Conservation (phyloP, 2,113 vertebrate species). For the Microcebus tavaratra region DNA sequence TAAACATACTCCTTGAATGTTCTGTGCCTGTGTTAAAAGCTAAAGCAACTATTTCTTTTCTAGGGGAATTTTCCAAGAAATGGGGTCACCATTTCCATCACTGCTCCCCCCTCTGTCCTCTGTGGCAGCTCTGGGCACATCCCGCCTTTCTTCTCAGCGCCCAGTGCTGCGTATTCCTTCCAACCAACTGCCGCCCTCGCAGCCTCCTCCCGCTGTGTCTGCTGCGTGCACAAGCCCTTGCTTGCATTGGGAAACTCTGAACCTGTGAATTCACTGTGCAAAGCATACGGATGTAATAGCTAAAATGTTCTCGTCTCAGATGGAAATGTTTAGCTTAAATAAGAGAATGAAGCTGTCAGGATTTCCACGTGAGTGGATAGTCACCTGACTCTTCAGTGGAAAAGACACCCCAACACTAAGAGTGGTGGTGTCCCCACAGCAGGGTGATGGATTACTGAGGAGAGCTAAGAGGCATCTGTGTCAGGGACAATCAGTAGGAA, state of each 20-base stretch:
- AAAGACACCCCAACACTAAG: background rate
- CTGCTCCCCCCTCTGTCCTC: background rate
- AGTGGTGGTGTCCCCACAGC: background rate
- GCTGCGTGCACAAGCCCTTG: background rate
- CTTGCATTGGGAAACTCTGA: background rate
- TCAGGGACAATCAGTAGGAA: background rate
- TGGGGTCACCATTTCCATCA: accelerated
- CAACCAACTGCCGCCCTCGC: background rate
- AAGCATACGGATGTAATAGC: background rate
- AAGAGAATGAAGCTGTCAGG: slow-evolving; percentile 25
- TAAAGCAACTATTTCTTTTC: background rate
- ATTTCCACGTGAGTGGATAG: background rate
- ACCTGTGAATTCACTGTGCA: background rate
- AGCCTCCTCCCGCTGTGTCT: background rate
- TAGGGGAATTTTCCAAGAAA: background rate
- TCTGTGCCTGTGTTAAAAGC: background rate
- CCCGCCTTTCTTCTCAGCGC: background rate
- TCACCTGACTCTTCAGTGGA: background rate
- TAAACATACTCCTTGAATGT: background rate
- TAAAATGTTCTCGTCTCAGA: background rate
- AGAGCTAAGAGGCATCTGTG: background rate
- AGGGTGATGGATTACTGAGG: background rate
- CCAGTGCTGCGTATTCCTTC: background rate
- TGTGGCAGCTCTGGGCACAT: background rate
- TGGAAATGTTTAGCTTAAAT: slow-evolving; percentile 12